Evolutionary conservation across 2,888 invertebrate species (phyloP).

Genomic region (Melanargia galathea): DNA sequence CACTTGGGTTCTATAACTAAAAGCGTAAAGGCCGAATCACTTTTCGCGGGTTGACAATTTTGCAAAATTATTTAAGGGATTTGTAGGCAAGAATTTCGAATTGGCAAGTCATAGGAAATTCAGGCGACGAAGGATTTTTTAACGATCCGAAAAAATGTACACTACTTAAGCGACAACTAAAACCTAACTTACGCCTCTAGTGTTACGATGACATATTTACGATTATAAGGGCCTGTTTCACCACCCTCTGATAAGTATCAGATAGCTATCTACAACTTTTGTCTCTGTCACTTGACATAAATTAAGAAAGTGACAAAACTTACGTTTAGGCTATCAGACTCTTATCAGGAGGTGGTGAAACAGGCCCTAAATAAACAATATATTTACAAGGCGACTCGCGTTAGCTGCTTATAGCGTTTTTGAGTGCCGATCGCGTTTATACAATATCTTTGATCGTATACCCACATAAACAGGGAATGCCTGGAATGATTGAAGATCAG

Average conservation of each 20-base stretch:
- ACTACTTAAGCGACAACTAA: constrained; percentile 1
- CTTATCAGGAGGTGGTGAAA: no score
- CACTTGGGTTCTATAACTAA: constrained; percentile 7
- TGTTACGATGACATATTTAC: not conserved
- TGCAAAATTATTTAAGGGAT: not conserved
- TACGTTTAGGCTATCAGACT: no score
- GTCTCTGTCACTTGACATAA: no score
- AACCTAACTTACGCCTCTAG: constrained; percentile 5
- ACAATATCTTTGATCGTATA: constrained; percentile 6
- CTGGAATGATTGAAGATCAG: no score
- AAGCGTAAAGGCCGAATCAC: not conserved
- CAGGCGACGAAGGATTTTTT: not conserved
- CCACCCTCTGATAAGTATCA: no score
- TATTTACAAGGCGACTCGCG: constrained; percentile 2
- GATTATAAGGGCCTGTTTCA: no score
- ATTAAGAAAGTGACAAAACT: no score
- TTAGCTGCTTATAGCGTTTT: not conserved
- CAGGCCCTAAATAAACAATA: constrained; percentile 21
- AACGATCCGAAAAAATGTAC: not conserved
- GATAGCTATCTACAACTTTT: no score
- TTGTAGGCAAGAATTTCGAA: constrained; percentile 9
- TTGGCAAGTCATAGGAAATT: constrained; percentile 13
- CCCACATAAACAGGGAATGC: not conserved
- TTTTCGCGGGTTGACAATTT: not conserved
- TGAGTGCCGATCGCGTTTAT: not conserved